Conservation (phyloP, 2,113 vertebrate genomes). For the Solenodon paradoxus region DNA sequence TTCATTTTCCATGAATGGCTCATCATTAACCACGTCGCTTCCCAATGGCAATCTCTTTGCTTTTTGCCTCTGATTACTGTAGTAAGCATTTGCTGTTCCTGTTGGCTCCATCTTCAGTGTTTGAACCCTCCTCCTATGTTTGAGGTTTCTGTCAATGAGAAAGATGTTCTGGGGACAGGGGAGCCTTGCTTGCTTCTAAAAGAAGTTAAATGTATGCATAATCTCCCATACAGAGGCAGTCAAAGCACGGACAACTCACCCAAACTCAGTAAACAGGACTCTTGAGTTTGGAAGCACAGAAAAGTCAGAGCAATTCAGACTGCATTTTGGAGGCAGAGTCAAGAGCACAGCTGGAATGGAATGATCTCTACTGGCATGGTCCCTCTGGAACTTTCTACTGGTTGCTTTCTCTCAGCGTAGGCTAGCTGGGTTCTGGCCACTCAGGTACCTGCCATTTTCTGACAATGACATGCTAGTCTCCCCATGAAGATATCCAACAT, state of each 20-base stretch:
- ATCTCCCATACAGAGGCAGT: background rate
- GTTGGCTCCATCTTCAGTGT: background rate
- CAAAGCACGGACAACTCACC: background rate
- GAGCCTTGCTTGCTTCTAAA: background rate
- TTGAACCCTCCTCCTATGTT: background rate
- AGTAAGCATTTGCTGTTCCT: background rate
- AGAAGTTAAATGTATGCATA: background rate
- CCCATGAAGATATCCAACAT: background rate
- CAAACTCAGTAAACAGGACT: background rate
- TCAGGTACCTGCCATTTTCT: background rate
- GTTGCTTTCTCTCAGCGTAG: background rate
- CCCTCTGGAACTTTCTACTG: background rate
- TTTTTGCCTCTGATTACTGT: background rate
- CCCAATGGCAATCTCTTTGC: background rate
- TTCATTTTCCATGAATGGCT: background rate
- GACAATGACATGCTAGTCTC: background rate
- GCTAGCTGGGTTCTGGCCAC: background rate
- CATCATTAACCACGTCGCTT: background rate
- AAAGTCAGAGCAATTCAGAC: background rate
- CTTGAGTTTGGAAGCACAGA: background rate
- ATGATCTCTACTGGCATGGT: accelerated
- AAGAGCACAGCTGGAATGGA: background rate
- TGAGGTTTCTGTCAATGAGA: background rate
- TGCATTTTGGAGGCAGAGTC: accelerated
- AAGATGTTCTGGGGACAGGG: background rate